Evolutionary conservation across 2,797 vertebrate species (phyloP).

Genomic region (Macroramphosus scolopax): DNA sequence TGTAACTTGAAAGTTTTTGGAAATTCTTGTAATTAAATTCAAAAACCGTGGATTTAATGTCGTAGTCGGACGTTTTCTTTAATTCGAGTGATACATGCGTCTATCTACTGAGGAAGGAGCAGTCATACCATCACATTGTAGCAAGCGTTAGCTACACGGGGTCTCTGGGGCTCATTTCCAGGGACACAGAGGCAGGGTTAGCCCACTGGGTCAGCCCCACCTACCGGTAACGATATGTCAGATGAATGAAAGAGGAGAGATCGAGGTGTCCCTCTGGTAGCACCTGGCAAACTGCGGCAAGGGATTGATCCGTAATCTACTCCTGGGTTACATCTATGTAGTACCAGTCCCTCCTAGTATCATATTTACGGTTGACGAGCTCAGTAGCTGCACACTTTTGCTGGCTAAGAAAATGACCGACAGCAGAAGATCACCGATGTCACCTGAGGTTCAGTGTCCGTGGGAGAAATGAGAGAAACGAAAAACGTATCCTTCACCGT

Average conservation of each 20-base stretch:
- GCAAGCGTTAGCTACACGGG: conserved; percentile 72
- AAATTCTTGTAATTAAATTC: conserved; percentile 65
- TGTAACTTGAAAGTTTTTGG: conserved; percentile 49
- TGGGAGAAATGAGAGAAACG: too few species aligned
- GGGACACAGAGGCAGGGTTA: conserved; percentile 71
- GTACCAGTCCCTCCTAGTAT: conserved; percentile 47
- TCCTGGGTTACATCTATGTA: conserved; percentile 31
- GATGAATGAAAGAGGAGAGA: conserved; percentile 55
- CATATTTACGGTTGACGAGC: too few species aligned
- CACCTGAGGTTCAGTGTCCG: too few species aligned
- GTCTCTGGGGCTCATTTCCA: conserved; percentile 76
- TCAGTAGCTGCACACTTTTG: too few species aligned
- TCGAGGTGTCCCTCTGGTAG: conserved; percentile 58
- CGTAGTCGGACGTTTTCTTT: too few species aligned
- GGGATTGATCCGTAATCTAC: too few species aligned
- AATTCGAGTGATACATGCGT: conserved; percentile 28
- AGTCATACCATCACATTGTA: conserved; percentile 46
- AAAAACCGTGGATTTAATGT: conserved; percentile 63
- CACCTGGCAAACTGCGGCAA: conserved; percentile 38
- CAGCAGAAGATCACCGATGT: too few species aligned
- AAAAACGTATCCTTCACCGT: too few species aligned
- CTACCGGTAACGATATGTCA: conserved; percentile 58
- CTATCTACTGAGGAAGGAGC: conserved; percentile 56
- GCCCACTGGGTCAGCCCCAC: conserved; percentile 75
- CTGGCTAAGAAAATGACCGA: too few species aligned